Conservation (phyloP, 2,888 invertebrate species). For the Willowsia nigromaculata region DNA sequence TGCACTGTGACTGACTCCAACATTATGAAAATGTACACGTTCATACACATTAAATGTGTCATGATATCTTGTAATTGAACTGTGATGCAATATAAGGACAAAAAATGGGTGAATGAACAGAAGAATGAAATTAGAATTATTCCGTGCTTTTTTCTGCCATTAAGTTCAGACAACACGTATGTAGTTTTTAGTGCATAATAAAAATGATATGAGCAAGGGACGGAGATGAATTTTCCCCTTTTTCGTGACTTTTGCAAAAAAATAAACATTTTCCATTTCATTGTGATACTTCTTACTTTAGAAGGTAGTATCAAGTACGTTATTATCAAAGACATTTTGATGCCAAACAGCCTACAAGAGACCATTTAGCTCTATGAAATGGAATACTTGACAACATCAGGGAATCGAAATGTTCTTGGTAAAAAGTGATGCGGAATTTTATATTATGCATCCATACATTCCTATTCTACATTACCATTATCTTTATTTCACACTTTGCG, state of each 20-base stretch:
- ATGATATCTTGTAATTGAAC: background rate
- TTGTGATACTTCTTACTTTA: too few relatives aligned
- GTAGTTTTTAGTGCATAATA: background rate
- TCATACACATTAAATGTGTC: background rate
- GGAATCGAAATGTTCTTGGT: background rate
- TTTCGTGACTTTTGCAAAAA: too few relatives aligned
- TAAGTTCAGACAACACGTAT: background rate
- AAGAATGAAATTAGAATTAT: background rate
- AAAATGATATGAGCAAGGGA: too few relatives aligned
- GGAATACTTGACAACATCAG: background rate
- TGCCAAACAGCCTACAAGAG: background rate
- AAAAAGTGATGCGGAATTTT: background rate
- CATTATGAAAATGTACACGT: background rate
- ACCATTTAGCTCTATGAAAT: background rate
- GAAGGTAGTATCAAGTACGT: too few relatives aligned
- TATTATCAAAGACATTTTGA: background rate
- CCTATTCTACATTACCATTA: background rate
- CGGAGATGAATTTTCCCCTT: too few relatives aligned
- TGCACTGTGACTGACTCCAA: too few relatives aligned
- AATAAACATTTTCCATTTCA: too few relatives aligned
- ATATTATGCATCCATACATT: background rate
- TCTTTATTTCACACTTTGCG: too few relatives aligned
- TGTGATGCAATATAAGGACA: background rate
- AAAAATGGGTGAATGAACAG: background rate
- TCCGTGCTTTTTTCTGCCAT: background rate